Evolutionary conservation across 2,797 vertebrate genomes (phyloP).

Genomic region (Oreortyx pictus): DNA sequence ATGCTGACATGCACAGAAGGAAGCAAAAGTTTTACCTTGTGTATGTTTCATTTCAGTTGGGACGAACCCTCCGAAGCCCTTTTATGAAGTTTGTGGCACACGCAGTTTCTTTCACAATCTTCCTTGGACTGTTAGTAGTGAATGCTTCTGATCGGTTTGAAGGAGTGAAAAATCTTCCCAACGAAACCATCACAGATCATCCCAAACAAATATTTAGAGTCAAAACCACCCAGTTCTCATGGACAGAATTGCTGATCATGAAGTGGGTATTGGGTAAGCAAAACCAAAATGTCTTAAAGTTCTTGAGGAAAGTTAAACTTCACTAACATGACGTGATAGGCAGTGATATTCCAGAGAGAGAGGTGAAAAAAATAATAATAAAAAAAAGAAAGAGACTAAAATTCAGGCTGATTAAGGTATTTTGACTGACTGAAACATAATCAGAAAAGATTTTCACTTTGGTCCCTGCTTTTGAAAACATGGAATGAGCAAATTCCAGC

Average conservation of each 20-base stretch:
- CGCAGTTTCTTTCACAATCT: conserved; percentile 96
- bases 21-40: background rate
- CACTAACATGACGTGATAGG: too few species aligned
- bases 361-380: background rate
- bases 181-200: conserved; percentile 95
- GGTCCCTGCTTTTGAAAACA: background rate
- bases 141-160: conserved; percentile 96
- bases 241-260: conserved; percentile 98
- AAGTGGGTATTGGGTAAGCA: conserved; percentile 96
- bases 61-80: conserved; percentile 92
- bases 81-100: conserved; percentile 99
- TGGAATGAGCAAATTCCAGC: background rate
- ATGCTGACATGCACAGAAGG: background rate
- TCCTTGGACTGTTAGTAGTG: conserved; percentile 91
- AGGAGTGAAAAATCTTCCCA: conserved; percentile 94
- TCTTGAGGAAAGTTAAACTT: background rate
- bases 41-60: conserved; percentile 82
- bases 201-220: conserved; percentile 95
- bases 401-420: background rate
- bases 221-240: conserved; percentile 97
- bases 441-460: background rate
- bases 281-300: background rate
- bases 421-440: background rate
- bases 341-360: background rate
- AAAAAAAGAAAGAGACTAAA: background rate